These are phyloP conservation scores for Fregetta grallaria DNA, from an alignment of 2,113 vertebrate species.

Conservation along the genomic window DNA sequence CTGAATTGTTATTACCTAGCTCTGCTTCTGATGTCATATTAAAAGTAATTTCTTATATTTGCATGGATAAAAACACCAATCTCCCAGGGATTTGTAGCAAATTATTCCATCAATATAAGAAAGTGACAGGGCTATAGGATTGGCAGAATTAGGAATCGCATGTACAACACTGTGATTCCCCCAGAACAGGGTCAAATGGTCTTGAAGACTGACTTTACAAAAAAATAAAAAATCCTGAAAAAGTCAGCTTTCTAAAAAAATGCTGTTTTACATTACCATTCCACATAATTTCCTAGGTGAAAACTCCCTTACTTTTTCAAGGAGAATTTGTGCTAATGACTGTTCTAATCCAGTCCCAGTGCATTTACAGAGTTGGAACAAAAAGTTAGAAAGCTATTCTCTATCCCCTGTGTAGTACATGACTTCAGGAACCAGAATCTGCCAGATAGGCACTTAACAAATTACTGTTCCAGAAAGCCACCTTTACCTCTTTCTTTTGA, in stretches of 20 bases:
- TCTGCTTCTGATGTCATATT: background rate
- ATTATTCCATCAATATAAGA: background rate
- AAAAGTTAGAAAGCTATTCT: background rate
- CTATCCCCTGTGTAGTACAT: background rate
- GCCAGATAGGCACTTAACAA: slow-evolving; percentile 8
- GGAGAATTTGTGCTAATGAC: background rate
- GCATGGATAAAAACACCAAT: background rate
- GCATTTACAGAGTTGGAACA: background rate
- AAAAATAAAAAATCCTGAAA: background rate
- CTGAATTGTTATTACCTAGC: background rate
- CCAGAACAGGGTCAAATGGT: background rate
- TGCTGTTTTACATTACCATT: background rate
- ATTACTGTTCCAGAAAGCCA: slow-evolving; percentile 24
- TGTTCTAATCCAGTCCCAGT: background rate
- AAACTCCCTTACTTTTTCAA: background rate
- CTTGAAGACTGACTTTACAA: background rate
- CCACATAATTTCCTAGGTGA: background rate
- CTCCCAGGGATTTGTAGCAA: background rate
- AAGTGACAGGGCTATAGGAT: background rate
- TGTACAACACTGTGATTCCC: background rate
- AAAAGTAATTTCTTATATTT: background rate
- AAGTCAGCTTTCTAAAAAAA: background rate
- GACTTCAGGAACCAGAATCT: background rate
- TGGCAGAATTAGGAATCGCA: background rate
- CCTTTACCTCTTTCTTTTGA: slow-evolving; percentile 7